Evolutionary conservation across 2,113 vertebrate species (phyloP), one percentile per base, ranked within the genome.

Genomic region (Ia io): DNA sequence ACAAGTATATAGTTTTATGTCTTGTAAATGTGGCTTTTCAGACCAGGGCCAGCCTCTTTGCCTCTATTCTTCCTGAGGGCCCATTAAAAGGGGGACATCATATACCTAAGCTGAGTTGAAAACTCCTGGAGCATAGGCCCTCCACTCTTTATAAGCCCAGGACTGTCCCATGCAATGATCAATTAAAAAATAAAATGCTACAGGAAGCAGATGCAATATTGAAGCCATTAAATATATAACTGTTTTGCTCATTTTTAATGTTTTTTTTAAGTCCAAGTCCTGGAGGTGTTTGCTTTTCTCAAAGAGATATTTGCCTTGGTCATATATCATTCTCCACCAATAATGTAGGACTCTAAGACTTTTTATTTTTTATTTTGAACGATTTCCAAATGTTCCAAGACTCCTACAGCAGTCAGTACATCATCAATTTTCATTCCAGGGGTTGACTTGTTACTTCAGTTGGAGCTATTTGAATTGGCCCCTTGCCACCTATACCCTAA

Each of bases 391-490:
- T 94, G 56, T 25, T 40, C 40, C 63, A 90, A 69, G 42, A 69
- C 67, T 49, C 47, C 74, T 32, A 30, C 28, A 63, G 73, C 74
- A 88, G 49, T 90, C 59, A 89, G 59, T 23, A 79, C 9, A 42
- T 90, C 91, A 92, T 95, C 76, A 85, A 44, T 84, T 88, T 93
- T 93, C 82, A 88, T 49, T 49, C n/a, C 77, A 82, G 49, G 32
- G 86, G 70, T 56, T 95, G 93, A 77, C 23, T 69, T 53, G 40
- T 79, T 76, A 56, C 90, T 87, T 53, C 44, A 13, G 23, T 14
- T 84, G 53, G 80, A 90, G 53, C n/a, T 95, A 40, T 87, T 94
- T 88, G 78, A 65, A 73, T 84, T 97, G 95, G 95, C 78, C n/a
- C 86, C 10, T 2, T 10, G 92, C 92, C 93, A 89, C 49, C 40